These are phyloP conservation scores for Sula dactylatra DNA, from an alignment of 2,113 vertebrate species.

Conservation along the genomic window DNA sequence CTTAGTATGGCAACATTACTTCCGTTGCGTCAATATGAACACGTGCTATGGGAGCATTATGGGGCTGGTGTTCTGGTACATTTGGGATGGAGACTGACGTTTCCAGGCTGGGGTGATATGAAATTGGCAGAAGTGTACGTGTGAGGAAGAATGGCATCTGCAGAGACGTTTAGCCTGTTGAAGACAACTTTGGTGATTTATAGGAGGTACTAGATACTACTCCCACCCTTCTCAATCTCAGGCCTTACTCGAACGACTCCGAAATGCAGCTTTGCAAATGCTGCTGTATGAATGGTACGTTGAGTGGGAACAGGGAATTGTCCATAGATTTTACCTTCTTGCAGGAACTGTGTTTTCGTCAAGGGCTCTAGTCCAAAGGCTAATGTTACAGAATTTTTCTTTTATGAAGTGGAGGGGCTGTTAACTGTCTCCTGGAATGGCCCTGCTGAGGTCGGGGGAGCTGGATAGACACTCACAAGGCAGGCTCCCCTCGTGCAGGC, in stretches of 20 bases:
- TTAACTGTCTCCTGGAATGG: not conserved
- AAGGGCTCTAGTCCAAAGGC: not conserved
- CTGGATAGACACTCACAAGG: not conserved
- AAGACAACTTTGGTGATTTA: not conserved
- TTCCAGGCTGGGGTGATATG: not conserved
- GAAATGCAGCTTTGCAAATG: not conserved
- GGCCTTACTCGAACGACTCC: not conserved
- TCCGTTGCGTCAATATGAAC: not conserved
- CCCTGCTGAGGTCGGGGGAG: not conserved
- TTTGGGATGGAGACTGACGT: not conserved
- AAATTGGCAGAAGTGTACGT: not conserved
- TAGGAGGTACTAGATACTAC: not conserved
- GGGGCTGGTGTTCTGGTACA: too few species aligned
- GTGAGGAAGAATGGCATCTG: not conserved
- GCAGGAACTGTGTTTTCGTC: not conserved
- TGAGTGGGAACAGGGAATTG: not conserved
- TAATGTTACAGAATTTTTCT: not conserved
- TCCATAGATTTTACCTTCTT: not conserved
- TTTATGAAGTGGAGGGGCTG: not conserved
- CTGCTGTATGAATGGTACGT: not conserved
- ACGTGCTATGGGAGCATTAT: not conserved
- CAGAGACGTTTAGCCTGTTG: not conserved
- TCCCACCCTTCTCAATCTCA: not conserved
- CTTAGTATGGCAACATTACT: not conserved
- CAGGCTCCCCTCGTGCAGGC: not conserved